Base-by-base conservation (phyloP, 2,113 vertebrate species). In the Paramisgurnus dabryanus region DNA sequence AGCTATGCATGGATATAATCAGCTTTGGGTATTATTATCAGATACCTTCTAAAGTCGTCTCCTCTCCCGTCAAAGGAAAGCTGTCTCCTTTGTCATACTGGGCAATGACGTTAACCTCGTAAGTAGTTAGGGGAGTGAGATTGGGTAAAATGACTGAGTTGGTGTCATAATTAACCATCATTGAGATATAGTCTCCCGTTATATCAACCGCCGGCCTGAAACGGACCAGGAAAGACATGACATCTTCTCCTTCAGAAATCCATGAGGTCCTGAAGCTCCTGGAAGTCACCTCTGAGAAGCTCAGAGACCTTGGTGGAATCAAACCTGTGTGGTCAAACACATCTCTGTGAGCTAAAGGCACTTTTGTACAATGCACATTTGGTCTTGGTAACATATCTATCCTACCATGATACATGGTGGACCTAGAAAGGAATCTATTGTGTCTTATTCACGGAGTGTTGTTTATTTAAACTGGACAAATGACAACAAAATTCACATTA, bases 21-120 rank as follows among this genome's bases (percentile, higher is more conserved):
- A 34, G 27, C 27, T 1, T 47, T 65, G 34, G 27, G 27, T 34
- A 45, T 3, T 7, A 17, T 50, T n/a, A 65, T 22, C 0, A 75
- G 64, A 81, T 82, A 98, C 98, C 96, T 95, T 98, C 96, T 53
- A 94, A 91, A 0, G 98, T 99, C 49, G 95, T 98, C 86, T 98
- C 96, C 72, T 97, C 92, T 64, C 97, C 97, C 27, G 89, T 88
- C 80, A 97, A 82, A 10, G 97, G 90, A 77, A 95, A 90, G 58
- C 98, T 98, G 82, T 97, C 96, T 82, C 96, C 97, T 73, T 94
- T 95, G 0, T 95, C 95, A 50, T 98, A 99, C 82, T 98, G 96
- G 12, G 97, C 92, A 65, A 96, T 94, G 84, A 99, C 96, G 4
- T 94, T 95, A 84, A 99, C 95, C 73, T 95, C 76, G 0, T 99